Evolutionary conservation across 2,888 invertebrate species (phyloP), one percentile per base, ranked within the genome.

Genomic region (Cabera pusaria): DNA sequence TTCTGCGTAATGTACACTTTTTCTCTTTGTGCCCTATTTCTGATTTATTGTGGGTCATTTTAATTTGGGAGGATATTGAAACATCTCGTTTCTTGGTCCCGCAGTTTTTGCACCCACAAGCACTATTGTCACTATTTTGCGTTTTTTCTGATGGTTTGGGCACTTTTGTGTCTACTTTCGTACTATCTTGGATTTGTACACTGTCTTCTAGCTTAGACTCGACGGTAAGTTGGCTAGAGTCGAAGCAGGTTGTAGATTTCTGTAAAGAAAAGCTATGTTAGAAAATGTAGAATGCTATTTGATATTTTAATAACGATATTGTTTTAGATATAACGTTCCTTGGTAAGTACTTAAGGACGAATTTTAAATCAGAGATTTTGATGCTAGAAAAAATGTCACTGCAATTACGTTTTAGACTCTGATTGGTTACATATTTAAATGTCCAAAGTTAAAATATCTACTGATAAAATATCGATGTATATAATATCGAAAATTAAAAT

Each of bases 211-310:
- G 6, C 20, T 35, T 35, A 1, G 29, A n/a, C 23, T 65, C 63
- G 1, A 73, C 71, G 8, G 76, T 54, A 31, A 88, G 64, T 43
- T 85, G 87, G 1, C 78, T 59, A 47, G 83, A 81, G 57, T 88
- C 85, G 59, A 87, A 81, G 47, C 87, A 88, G 32, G 66, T 84
- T 39, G 78, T 85, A 25, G 82, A 74, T 74, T 84, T 86, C 87
- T 88, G 81, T 45, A 45, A 29, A 29, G n/a, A n/a, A n/a, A n/a
- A 18, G n/a, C n/a, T n/a, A n/a, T n/a, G n/a, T 18, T 18, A 1
- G 6, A n/a, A 6, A 5, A 18, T 6, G 2, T 18, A 2, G 2
- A 18, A 18, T 2, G n/a, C n/a, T n/a, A n/a, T n/a, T n/a, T n/a
- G n/a, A n/a, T n/a, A n/a, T n/a, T n/a, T n/a, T n/a, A n/a, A n/a